Conservation (phyloP, 2,797 vertebrate species). For the Peromyscus attwateri region DNA sequence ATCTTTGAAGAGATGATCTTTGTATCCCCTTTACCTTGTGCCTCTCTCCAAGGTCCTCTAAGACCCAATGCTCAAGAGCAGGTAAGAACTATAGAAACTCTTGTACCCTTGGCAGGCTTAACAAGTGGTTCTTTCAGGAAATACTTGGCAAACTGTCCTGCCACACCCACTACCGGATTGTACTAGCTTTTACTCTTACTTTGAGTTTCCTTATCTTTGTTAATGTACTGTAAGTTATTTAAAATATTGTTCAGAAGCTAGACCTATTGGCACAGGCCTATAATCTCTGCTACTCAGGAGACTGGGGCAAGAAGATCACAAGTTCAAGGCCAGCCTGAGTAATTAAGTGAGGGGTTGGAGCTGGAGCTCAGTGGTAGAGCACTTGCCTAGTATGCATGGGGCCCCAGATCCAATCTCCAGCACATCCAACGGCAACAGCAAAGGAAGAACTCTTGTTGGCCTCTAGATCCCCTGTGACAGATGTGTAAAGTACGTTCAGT, state of each 20-base stretch:
- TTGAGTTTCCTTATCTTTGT: slow-evolving; percentile 1
- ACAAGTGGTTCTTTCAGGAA: background rate
- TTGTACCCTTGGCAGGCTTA: background rate
- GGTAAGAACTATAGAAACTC: background rate
- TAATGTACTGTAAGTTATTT: background rate
- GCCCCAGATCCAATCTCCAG: background rate
- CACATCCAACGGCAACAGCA: background rate
- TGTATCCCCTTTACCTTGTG: background rate
- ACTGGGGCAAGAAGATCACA: background rate
- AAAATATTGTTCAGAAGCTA: slow-evolving; percentile 9
- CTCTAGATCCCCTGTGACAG: background rate
- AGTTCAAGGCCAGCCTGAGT: background rate
- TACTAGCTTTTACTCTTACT: background rate
- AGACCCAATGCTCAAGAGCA: slow-evolving; percentile 13
- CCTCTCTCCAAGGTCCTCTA: background rate
- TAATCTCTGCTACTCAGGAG: background rate
- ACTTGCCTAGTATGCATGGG: background rate
- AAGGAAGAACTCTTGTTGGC: background rate
- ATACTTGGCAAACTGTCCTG: background rate
- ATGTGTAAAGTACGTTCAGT: background rate
- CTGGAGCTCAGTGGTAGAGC: background rate
- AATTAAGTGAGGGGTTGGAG: background rate
- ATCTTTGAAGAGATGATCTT: background rate
- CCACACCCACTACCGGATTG: background rate
- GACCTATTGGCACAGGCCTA: background rate